Evolutionary conservation across 2,113 vertebrate species (phyloP), one percentile per base, ranked within the genome.

Genomic region (Eptesicus fuscus): DNA sequence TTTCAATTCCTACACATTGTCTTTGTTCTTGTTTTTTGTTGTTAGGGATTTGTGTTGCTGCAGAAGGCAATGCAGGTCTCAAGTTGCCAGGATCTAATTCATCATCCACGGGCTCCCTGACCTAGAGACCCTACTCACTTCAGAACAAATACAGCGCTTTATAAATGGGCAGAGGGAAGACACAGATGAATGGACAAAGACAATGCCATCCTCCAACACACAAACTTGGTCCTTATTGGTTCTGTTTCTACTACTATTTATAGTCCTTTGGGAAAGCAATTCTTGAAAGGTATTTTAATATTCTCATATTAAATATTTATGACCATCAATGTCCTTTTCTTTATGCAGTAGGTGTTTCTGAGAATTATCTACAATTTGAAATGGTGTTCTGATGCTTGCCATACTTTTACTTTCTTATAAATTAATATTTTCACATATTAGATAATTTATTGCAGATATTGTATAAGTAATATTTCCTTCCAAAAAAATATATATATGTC

Each of bases 351-450:
- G 35, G 16, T 74, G 86, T 44, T 91, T 88, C 37, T 90, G 32
- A 88, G 83, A 65, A 4, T n/a, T 88, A 77, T 63, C 16, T 85
- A 84, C 23, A 84, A 53, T 87, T 89, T 67, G 32, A 95, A 56
- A 20, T 20, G 17, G 9, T 47, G 80, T 80, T 82, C 40, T 59
- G 47, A 61, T 87, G 84, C 25, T 73, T 82, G 14, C 1, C 25
- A n/a, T 78, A 42, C n/a, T n/a, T 73, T 67, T 77, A 22, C 51
- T 80, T 94, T 37, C 20, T 83, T 51, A 86, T 77, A 91, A 87
- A 51, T 92, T 67, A n/a, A 88, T 80, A 80, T 51, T 95, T 94
- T 92, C 23, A 71, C 2, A 40, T 71, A 83, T 25, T 86, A 37
- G 9, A 32, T 59, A 14, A 77, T 35, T 44, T 73, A 74, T 28